Percentiles rank a stretch among this genome's conserved stretches.
These are phyloP conservation scores for Lasioglossum morio DNA, from an alignment of 2,888 invertebrate genomes.

Conservation along the genomic window DNA sequence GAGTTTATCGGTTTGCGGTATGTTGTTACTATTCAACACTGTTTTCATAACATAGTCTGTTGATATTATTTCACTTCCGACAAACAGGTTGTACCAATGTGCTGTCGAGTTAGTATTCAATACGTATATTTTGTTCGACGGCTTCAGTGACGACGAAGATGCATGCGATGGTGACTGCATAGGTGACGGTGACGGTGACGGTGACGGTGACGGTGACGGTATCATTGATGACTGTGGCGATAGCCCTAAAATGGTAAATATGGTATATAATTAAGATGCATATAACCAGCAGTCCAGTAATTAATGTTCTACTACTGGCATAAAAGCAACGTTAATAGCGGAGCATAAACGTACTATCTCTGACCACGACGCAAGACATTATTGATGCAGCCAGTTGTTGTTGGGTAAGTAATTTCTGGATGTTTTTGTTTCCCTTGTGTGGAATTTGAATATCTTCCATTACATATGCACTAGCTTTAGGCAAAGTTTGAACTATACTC, in stretches of 20 bases:
- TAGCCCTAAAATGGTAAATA: constrained; percentile 14
- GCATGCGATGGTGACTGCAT: no score
- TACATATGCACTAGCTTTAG: constrained; percentile 40
- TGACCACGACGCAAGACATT: constrained; percentile 1
- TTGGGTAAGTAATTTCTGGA: not conserved
- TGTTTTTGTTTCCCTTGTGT: not conserved
- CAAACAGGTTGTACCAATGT: not conserved
- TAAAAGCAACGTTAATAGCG: not conserved
- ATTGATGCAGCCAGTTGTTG: not conserved
- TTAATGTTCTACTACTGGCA: not conserved
- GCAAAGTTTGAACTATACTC: constrained; percentile 29
- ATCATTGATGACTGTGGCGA: no score
- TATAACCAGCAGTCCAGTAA: not conserved
- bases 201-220: no score
- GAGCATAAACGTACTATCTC: not conserved
- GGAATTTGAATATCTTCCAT: constrained; percentile 28
- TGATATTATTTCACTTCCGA: constrained; percentile 38
- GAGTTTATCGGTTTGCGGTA: not conserved
- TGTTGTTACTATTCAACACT: not conserved
- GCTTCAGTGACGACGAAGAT: not conserved
- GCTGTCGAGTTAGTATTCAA: constrained; percentile 17
- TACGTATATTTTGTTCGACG: constrained; percentile 20
- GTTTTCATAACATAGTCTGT: not conserved
- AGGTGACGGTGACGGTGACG: no score
- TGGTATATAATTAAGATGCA: not conserved